Evolutionary conservation across 1,140 invertebrate genomes (phyloP).

Genomic region (Chelonus insularis): DNA sequence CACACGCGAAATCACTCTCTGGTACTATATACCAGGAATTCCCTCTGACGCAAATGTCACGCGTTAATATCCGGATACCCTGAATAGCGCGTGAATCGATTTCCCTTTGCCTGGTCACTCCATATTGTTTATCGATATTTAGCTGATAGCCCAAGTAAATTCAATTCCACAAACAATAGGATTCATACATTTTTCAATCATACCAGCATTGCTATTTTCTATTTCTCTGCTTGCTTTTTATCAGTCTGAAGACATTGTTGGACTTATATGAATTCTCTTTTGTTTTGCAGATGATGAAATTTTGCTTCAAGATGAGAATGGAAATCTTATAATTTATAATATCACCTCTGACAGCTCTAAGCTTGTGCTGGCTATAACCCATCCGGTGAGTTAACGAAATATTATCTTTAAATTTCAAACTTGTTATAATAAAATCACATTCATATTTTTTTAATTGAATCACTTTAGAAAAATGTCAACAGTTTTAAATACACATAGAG

Average conservation of each 20-base stretch:
- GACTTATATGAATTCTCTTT: slow-evolving; percentile 20
- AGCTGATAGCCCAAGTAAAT: slow-evolving; percentile 13
- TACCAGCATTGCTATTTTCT: background rate
- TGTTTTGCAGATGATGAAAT: slow-evolving; percentile 54
- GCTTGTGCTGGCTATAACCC: slow-evolving; percentile 40
- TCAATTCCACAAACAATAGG: slow-evolving; percentile 8
- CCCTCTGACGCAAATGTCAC: slow-evolving; percentile 30
- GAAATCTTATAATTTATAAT: slow-evolving; percentile 50
- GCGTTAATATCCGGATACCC: slow-evolving; percentile 41
- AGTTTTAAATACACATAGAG: no score
- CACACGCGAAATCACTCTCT: slow-evolving; percentile 5
- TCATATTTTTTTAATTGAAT: no score
- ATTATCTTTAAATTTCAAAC: background rate
- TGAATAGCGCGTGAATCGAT: slow-evolving; percentile 26
- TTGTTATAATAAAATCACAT: background rate
- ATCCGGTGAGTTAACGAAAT: slow-evolving; percentile 40
- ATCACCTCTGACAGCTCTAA: slow-evolving; percentile 35
- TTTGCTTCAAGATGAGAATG: slow-evolving; percentile 49
- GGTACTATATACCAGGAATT: background rate
- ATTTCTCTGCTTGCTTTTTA: background rate
- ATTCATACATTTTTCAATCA: background rate
- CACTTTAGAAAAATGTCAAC: no score
- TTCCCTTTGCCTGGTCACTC: slow-evolving; percentile 22
- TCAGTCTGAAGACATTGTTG: slow-evolving; percentile 22
- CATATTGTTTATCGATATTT: slow-evolving; percentile 21